phyloP scores from a whole-genome alignment of 2,888 invertebrate genomes.

The Hydrotaea diabolus region DNA sequence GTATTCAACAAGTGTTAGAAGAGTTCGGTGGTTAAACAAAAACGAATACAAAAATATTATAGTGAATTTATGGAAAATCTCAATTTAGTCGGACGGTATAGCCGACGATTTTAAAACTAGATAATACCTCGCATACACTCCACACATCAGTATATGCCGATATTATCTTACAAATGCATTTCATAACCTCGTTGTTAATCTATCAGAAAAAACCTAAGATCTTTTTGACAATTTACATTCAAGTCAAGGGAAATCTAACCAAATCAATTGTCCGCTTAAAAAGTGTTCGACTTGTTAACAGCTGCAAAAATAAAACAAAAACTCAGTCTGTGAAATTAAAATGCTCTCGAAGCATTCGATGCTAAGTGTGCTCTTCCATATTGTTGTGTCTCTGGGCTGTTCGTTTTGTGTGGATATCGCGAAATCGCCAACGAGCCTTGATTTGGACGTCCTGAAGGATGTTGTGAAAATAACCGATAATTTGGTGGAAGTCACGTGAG shows the following conservation, averaged over 20 bases:
- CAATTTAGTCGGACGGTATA: too few species aligned
- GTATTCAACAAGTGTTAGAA: background rate
- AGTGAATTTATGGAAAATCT: too few species aligned
- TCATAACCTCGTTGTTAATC: background rate
- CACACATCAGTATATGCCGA: background rate
- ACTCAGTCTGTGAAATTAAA: conserved; percentile 12
- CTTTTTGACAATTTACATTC: background rate
- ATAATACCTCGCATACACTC: background rate
- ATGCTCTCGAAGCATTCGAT: conserved; percentile 47
- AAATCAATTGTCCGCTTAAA: too few species aligned
- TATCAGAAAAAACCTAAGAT: background rate
- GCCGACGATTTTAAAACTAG: background rate
- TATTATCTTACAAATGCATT: background rate
- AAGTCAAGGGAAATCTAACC: background rate
- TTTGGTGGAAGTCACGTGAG: conserved; percentile 52
- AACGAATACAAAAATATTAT: too few species aligned
- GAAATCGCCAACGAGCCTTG: background rate
- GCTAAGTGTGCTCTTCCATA: background rate
- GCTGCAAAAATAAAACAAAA: background rate
- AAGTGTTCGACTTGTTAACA: background rate
- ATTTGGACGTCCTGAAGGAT: conserved; percentile 29
- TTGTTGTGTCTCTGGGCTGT: background rate
- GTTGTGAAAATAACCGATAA: conserved; percentile 30
- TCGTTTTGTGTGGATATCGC: background rate
- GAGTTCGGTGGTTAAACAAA: background rate